Evolutionary conservation across 2,888 invertebrate species (phyloP).

Genomic region (Anthophora plumipes): DNA sequence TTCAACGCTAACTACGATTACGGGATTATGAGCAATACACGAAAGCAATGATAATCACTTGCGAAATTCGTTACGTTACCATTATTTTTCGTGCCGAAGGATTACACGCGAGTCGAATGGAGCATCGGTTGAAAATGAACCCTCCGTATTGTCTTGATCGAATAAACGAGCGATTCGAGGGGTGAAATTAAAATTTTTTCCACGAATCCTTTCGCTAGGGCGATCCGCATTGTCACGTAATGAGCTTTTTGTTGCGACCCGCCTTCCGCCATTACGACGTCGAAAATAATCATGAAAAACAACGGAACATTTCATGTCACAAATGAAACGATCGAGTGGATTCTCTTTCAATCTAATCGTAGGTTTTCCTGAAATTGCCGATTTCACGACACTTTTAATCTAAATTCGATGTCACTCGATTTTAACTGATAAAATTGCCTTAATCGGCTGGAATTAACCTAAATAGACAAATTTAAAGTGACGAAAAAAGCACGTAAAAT

Average conservation of each 20-base stretch:
- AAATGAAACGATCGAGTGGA: slow-evolving; percentile 2
- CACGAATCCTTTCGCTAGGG: background rate
- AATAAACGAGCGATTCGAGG: slow-evolving; percentile 8
- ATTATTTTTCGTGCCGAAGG: slow-evolving; percentile 16
- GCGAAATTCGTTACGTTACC: background rate
- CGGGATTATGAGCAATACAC: background rate
- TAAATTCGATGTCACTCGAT: no score
- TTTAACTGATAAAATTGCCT: no score
- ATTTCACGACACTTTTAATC: no score
- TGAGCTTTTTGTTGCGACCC: slow-evolving; percentile 50
- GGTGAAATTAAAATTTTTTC: slow-evolving; percentile 31
- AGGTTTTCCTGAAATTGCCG: background rate
- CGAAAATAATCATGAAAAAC: slow-evolving; percentile 37
- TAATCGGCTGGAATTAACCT: no score
- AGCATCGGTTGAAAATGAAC: background rate
- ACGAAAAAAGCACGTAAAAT: no score
- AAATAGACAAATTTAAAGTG: no score
- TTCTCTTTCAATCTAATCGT: slow-evolving; percentile 24
- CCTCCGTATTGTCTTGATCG: slow-evolving; percentile 1
- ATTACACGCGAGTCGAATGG: slow-evolving; percentile 14
- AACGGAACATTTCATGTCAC: slow-evolving; percentile 42
- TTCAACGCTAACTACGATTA: background rate
- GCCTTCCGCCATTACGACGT: slow-evolving; percentile 9
- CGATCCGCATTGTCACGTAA: slow-evolving; percentile 36
- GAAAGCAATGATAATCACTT: slow-evolving; percentile 2